Percentiles rank a stretch among this genome's conserved stretches.
Conservation (phyloP, 2,113 vertebrate genomes). For the Erythrocercus mccallii region DNA sequence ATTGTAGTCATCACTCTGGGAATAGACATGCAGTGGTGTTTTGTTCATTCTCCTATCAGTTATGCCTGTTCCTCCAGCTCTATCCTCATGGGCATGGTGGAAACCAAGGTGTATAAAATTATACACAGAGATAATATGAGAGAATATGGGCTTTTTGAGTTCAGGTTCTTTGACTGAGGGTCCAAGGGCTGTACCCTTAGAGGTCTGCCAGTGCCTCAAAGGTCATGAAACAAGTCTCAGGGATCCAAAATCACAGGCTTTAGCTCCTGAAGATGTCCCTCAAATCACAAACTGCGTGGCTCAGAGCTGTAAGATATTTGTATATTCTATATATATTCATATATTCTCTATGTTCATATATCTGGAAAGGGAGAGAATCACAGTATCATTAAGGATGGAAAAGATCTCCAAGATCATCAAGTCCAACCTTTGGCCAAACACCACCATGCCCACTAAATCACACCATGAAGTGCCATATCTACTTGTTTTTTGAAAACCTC, state of each 20-base stretch:
- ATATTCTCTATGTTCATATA: neutral
- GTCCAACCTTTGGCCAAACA: neutral
- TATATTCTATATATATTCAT: neutral
- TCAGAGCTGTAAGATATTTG: neutral
- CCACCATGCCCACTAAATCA: neutral
- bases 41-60: neutral
- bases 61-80: neutral
- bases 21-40: neutral
- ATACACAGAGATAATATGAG: neutral
- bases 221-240: neutral
- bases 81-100: fast-evolving
- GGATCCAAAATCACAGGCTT: neutral
- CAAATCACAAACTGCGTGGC: neutral
- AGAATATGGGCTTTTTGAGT: neutral
- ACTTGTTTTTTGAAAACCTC: neutral
- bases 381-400: neutral
- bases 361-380: neutral
- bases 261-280: neutral
- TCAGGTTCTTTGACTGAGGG: fast-evolving
- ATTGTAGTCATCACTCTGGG: neutral
- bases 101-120: neutral
- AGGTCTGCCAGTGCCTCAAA: neutral
- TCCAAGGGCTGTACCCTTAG: fast-evolving
- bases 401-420: neutral
- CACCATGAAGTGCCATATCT: neutral